Base-by-base conservation (phyloP, 2,888 invertebrate genomes). In the Torymus texanus region DNA sequence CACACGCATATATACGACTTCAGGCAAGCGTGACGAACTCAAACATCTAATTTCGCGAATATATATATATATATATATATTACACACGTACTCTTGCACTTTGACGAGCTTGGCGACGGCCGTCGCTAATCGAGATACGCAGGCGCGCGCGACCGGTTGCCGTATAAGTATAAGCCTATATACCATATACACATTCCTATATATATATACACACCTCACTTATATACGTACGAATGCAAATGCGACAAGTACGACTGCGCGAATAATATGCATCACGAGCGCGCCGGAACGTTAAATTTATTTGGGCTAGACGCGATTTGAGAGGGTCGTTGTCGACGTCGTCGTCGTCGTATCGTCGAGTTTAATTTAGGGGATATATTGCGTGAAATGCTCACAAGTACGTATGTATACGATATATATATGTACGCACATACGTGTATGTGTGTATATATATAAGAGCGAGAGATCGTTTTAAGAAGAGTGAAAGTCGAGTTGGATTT, bases 21-120 rank as follows among this genome's bases (percentile, higher is more conserved):
- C 18, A 18, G 53, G 58, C 11, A 21, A 21, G 58, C 24, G 66
- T 59, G 76, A 68, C 51, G 70, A 29, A 29, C 29, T 59, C 72
- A 65, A 58, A 78, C 66, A 65, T 78, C 78, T 67, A 78, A 68
- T 74, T 73, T 63, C 16, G 68, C 72, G 29, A 29, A 3, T 29
- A 5, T 29, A 5, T 29, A 5, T 4, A 5, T 29, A 5, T 29
- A 5, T 29, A 5, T 4, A 5, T 29, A 5, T 29, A 5, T 59
- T 61, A 61, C 61, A 29, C 21, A 21, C 21, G 21, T 2, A 56
- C 13, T 67, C 72, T 66, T 58, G 71, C 16, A 3, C 67, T 56
- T 67, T 24, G 67, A 67, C 29, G 41, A 18, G 13, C 29, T 29
- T 5, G 29, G 29, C 12, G 70, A 21, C 50, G 21, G 3, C 2